Conservation (phyloP, 1,140 invertebrate genomes). For the Druon quercuslanigerum region DNA sequence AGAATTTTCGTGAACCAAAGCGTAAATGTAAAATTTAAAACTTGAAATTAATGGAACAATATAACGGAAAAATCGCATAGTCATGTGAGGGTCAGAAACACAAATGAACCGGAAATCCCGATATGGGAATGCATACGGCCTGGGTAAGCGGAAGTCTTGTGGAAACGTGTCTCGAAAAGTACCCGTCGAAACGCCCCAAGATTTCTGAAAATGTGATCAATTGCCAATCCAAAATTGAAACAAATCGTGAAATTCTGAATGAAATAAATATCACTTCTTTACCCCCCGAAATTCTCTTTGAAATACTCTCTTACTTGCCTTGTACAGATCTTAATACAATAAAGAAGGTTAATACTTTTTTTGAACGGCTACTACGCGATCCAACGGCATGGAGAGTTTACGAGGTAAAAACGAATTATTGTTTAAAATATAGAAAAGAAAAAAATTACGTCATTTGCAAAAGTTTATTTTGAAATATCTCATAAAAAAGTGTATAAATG, state of each 20-base stretch:
- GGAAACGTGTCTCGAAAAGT: background rate
- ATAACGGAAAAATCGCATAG: no score
- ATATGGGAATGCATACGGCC: background rate
- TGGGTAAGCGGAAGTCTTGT: background rate
- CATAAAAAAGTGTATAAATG: background rate
- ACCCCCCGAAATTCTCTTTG: conserved; percentile 56
- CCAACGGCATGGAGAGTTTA: conserved; percentile 59
- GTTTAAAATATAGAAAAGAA: background rate
- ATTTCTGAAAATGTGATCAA: background rate
- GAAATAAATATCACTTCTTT: conserved; percentile 35
- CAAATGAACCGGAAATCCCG: background rate
- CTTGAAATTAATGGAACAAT: no score
- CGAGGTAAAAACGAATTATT: conserved; percentile 51
- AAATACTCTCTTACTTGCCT: conserved; percentile 57
- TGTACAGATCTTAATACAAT: conserved; percentile 50
- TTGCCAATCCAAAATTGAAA: background rate
- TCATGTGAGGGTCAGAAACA: no score
- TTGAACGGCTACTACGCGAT: conserved; percentile 49
- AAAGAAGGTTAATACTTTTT: conserved; percentile 49
- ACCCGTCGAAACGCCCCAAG: background rate
- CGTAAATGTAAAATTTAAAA: no score
- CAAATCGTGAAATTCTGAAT: background rate
- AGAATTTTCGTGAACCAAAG: no score
- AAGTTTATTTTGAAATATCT: no score
- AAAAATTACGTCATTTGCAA: no score